phyloP scores from a whole-genome alignment of 1,140 invertebrate species.

The Wasmannia auropunctata region DNA sequence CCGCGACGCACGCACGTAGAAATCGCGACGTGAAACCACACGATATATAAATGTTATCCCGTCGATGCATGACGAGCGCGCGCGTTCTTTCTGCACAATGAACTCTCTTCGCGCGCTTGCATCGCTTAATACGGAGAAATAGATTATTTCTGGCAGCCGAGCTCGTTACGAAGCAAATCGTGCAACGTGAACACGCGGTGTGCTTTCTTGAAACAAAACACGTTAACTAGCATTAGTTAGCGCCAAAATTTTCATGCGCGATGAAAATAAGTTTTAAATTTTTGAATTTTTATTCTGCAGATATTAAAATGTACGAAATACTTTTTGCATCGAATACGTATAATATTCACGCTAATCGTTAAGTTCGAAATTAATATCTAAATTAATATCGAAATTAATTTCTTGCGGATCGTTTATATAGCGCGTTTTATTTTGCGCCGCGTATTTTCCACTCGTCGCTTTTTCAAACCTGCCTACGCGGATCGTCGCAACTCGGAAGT shows the following conservation, averaged over 20 bases:
- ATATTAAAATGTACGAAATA: background rate
- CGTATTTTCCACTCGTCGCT: background rate
- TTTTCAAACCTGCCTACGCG: background rate
- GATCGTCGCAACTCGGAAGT: conserved; percentile 15
- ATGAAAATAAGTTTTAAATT: background rate
- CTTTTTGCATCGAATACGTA: background rate
- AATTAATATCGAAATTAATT: too few relatives aligned
- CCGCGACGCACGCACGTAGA: conserved; percentile 19
- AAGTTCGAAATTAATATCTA: background rate
- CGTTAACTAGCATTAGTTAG: background rate
- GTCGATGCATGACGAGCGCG: conserved; percentile 36
- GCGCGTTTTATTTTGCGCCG: background rate
- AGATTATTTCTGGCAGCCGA: background rate
- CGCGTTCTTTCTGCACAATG: conserved; percentile 34
- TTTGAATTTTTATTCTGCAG: background rate
- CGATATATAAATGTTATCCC: conserved; percentile 57
- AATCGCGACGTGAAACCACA: conserved; percentile 49
- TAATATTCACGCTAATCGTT: background rate
- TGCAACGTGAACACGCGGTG: background rate
- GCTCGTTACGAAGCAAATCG: conserved; percentile 13
- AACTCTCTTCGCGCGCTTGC: conserved; percentile 25
- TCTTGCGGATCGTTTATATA: background rate
- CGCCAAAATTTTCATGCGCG: background rate
- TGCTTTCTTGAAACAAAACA: background rate
- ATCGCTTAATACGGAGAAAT: background rate